phyloP scores from a whole-genome alignment of 1,140 invertebrate species.

The Uloborus diversus region DNA sequence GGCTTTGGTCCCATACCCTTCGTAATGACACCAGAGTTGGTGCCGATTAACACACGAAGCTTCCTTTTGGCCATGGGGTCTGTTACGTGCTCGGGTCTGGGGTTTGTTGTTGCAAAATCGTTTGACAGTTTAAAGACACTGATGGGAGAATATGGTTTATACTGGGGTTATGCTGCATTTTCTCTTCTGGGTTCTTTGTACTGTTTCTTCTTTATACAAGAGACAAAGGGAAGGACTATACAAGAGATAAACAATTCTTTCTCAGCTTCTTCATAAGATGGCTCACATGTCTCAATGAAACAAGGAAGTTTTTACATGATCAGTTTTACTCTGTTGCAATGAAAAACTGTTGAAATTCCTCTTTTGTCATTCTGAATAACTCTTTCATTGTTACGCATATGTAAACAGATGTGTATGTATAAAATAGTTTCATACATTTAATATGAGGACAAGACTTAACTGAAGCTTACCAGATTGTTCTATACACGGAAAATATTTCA shows the following conservation, averaged over 20 bases:
- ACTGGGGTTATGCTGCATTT: conserved; percentile 83
- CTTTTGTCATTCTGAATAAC: too few relatives aligned
- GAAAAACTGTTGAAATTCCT: too few relatives aligned
- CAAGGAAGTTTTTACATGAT: too few relatives aligned
- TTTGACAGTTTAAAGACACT: conserved; percentile 70
- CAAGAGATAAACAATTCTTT: conserved; percentile 76
- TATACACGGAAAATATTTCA: too few relatives aligned
- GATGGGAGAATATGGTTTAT: conserved; percentile 77
- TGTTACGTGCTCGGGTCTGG: conserved; percentile 64
- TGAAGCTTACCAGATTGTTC: too few relatives aligned
- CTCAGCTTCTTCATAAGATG: not conserved
- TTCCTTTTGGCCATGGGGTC: conserved; percentile 79
- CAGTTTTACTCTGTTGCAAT: too few relatives aligned
- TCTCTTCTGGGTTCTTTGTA: conserved; percentile 80
- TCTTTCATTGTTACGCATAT: too few relatives aligned
- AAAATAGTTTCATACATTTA: too few relatives aligned
- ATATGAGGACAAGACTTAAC: too few relatives aligned
- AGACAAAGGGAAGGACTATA: conserved; percentile 87
- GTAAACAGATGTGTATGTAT: too few relatives aligned
- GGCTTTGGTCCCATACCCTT: conserved; percentile 85
- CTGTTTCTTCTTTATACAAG: conserved; percentile 83
- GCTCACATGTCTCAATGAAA: too few relatives aligned
- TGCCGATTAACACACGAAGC: conserved; percentile 77
- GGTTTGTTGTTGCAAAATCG: conserved; percentile 2
- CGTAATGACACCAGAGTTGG: conserved; percentile 75